Percentiles rank a stretch among this genome's conserved stretches.
Evolutionary conservation across 2,888 invertebrate species (phyloP).

Genomic region (Molanna angustata): DNA sequence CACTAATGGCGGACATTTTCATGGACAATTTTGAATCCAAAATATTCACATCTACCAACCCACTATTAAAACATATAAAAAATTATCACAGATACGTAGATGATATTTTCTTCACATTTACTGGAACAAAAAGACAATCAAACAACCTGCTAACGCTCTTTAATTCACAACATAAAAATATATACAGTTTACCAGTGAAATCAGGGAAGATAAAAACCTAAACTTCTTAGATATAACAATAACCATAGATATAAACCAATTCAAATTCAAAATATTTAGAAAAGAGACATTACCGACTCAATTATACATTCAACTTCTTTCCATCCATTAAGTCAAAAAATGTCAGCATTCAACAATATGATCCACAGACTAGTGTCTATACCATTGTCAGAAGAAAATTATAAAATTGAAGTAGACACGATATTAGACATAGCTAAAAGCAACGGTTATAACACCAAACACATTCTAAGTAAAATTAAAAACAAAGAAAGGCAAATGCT

Average conservation of each 20-base stretch:
- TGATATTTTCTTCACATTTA: conserved; percentile 14
- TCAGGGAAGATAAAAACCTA: background rate
- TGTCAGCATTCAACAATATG: background rate
- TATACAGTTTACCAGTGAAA: background rate
- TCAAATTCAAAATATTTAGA: background rate
- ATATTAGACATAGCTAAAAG: background rate
- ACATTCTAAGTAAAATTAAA: background rate
- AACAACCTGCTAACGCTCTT: background rate
- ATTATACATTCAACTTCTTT: background rate
- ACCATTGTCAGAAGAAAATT: background rate
- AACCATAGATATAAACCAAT: background rate
- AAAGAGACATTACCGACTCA: background rate
- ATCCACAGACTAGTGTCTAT: background rate
- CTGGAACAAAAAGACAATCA: conserved; percentile 6
- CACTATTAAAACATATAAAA: no score
- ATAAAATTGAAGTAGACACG: background rate
- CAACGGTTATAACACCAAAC: background rate
- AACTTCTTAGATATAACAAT: conserved; percentile 3
- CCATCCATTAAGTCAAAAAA: background rate
- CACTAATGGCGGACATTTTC: background rate
- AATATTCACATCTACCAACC: conserved; percentile 8
- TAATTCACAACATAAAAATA: no score
- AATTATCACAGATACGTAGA: no score
- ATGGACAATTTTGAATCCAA: conserved; percentile 21
- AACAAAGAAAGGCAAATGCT: background rate